Evolutionary conservation across 2,113 vertebrate species (phyloP), one percentile per base, ranked within the genome.

Genomic region (Tor tambroides): DNA sequence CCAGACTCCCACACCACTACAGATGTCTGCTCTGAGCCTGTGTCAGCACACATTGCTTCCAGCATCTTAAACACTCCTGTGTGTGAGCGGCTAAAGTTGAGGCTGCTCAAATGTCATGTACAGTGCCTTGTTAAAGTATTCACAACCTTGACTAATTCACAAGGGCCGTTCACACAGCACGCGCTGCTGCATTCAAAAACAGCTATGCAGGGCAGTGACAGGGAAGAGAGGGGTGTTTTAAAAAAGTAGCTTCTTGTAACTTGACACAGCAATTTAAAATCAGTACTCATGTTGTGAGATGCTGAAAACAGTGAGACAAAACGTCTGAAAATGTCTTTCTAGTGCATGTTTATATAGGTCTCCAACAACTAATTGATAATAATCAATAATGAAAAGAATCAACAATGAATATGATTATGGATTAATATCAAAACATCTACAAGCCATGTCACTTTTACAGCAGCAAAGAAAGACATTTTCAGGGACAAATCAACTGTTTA

Each of bases 1-100:
- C 86, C 41, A 80, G 41, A 74, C 80, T n/a, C 10, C 69, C 89
- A 75, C 87, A 78, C 89, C 83, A 83, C 87, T 87, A 32, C 81
- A 72, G 81, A 71, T 71, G 65, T 83, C 65, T 51, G 35, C 63
- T 83, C 65, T n/a, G 81, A 83, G 81, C 63, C 46, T n/a, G 65
- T 72, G 81, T 83, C 81, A 72, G 81, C 81, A 72, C 81, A 83
- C 65, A 32, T 21, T 32, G 46, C 81, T 83, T 49, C n/a, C 59
- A 67, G 80, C 80, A 85, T 76, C 71, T 30, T 74, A 76, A 83
- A 80, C 32, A 67, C 80, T 82, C 38, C 61, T 82, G 80, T 67
- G 80, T 67, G 65, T 7, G 26, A 83, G 43, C 0, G 46, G 46
- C 65, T 71, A 21, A 23, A 32, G 81, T 17, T 23, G 10, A 35